Base-by-base conservation (phyloP, 2,888 invertebrate species). In the Schizaphis graminum region DNA sequence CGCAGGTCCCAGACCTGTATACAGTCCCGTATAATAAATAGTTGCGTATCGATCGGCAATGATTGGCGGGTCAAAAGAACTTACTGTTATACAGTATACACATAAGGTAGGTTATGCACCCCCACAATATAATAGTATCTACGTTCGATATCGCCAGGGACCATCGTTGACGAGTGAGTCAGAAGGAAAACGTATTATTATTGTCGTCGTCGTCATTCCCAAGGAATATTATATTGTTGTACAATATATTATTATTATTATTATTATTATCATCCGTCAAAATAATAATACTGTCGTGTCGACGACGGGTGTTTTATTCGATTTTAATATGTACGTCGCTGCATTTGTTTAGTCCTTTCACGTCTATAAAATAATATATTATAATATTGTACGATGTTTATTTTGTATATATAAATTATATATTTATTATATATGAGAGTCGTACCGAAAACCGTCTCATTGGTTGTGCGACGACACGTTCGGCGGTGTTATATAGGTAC, bases 401-500 rank as follows among this genome's bases (percentile, higher is more conserved):
- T n/a, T 67, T 5, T 67, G n/a, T n/a, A n/a, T 53, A n/a, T 61
- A 28, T 61, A 47, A 47, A 47, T 47, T 47, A 16, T n/a, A 13
- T 13, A 16, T 67, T 89, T 57, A 57, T 89, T 61, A n/a, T 56
- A n/a, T 56, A 35, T 61, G 11, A 47, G 13, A 67, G 21, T 35
- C 67, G 67, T 67, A 35, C 67, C n/a, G 35, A 7, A 67, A 67
- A 67, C 35, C 67, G 86, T 86, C 86, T 90, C 28, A 57, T 91
- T 35, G 67, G 86, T 92, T 92, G 91, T 92, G 85, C 91, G 91
- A 57, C 44, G 91, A 92, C 91, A 92, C 91, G 91, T 92, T 86
- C 67, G 61, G n/a, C 5, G 13, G 56, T 28, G 56, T 57, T 89
- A 24, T 41, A 44, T 47, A 11, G n/a, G n/a, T n/a, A n/a, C n/a